phyloP scores from a whole-genome alignment of 2,113 vertebrate genomes.

The Hiodon tergisus region DNA sequence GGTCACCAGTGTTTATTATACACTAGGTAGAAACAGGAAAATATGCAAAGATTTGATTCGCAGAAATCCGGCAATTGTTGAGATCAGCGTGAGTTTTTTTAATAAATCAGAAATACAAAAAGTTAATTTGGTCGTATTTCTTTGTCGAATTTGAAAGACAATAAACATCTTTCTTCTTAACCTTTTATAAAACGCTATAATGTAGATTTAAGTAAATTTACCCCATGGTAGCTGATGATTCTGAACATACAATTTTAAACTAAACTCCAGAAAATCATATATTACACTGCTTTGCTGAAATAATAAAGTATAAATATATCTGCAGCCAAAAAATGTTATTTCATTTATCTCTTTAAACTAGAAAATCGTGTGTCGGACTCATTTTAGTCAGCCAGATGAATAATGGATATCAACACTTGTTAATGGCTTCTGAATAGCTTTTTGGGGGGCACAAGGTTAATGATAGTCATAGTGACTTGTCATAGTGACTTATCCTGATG shows the following conservation, averaged over 20 bases:
- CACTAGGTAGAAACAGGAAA: constrained; percentile 87
- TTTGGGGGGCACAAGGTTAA: background rate
- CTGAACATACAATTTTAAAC: too few species aligned
- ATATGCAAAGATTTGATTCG: constrained; percentile 85
- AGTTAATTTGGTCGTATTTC: constrained; percentile 30
- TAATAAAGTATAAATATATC: constrained; percentile 23
- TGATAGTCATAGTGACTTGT: background rate
- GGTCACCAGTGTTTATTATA: constrained; percentile 83
- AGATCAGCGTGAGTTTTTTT: constrained; percentile 66
- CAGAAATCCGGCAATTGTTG: constrained; percentile 87
- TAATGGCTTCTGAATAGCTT: constrained; percentile 22
- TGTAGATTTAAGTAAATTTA: too few species aligned
- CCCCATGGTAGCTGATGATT: too few species aligned
- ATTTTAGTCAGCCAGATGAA: constrained; percentile 12
- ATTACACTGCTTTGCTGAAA: constrained; percentile 22
- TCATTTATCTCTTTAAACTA: constrained; percentile 24
- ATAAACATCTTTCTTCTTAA: constrained; percentile 32
- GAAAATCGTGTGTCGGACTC: constrained; percentile 39
- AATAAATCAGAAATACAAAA: constrained; percentile 55
- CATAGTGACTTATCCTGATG: constrained; percentile 24
- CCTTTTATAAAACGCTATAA: constrained; percentile 12
- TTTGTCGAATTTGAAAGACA: constrained; percentile 27
- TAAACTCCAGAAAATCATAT: too few species aligned
- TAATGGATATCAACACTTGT: constrained; percentile 19
- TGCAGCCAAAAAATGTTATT: constrained; percentile 32